Percentiles rank a stretch among this genome's conserved stretches.
phyloP scores from a whole-genome alignment of 2,797 vertebrate genomes.

The Alca torda region DNA sequence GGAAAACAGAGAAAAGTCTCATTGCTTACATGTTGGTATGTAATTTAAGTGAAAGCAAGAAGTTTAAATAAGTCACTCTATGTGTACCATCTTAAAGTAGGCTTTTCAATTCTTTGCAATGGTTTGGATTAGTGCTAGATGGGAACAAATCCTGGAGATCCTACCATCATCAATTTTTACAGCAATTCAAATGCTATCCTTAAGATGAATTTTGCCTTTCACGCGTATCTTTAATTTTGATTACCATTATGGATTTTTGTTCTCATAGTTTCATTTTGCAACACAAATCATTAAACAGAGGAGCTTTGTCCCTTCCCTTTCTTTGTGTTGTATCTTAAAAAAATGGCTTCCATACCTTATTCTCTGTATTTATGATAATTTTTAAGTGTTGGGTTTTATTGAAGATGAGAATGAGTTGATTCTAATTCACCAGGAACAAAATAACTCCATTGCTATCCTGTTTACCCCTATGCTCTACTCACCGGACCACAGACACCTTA shows the following conservation, averaged over 20 bases:
- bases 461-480: background rate
- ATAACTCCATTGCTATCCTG: background rate
- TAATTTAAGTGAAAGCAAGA: slow-evolving; percentile 39
- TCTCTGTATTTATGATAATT: background rate
- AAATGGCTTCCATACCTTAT: background rate
- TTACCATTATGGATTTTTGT: background rate
- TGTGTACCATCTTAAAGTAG: background rate
- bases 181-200: background rate
- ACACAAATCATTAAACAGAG: background rate
- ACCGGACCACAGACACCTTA: background rate
- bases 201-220: background rate
- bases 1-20: slow-evolving; percentile 42
- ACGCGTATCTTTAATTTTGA: background rate
- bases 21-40: slow-evolving; percentile 1
- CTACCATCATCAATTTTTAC: background rate
- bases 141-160: background rate
- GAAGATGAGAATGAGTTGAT: background rate
- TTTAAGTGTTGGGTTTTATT: background rate
- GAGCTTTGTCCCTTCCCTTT: background rate
- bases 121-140: background rate
- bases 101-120: background rate
- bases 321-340: background rate
- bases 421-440: background rate
- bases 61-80: background rate
- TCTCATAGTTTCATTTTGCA: background rate